These are phyloP conservation scores for Dryococelus australis DNA, from an alignment of 2,888 invertebrate species.

Conservation along the genomic window DNA sequence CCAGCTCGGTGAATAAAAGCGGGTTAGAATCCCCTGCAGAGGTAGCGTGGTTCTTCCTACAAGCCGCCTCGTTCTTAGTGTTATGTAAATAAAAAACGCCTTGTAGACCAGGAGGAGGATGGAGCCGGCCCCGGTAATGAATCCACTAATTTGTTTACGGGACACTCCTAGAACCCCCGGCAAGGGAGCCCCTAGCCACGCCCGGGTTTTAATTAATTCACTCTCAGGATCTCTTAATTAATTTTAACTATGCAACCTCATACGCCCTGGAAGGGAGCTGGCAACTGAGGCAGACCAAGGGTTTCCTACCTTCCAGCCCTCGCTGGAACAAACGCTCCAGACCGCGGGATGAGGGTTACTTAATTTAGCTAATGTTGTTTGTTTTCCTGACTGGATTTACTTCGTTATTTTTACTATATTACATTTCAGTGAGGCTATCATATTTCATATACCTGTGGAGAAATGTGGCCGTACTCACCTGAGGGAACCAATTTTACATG, in stretches of 20 bases:
- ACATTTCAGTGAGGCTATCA: background rate
- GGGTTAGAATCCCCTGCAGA: background rate
- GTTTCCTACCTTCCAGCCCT: background rate
- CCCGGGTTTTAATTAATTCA: background rate
- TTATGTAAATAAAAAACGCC: background rate
- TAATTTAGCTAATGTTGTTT: background rate
- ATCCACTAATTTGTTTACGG: slow-evolving; percentile 16
- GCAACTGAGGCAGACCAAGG: background rate
- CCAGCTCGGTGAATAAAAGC: background rate
- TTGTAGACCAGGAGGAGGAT: background rate
- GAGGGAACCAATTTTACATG: too few species aligned
- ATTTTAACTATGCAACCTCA: slow-evolving; percentile 16
- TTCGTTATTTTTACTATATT: background rate
- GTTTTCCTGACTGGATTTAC: background rate
- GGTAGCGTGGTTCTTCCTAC: too few species aligned
- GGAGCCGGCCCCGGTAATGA: background rate
- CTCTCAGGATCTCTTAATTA: slow-evolving; percentile 16
- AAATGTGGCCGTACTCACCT: too few species aligned
- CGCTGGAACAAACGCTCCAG: background rate
- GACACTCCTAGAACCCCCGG: background rate
- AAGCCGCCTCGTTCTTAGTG: background rate
- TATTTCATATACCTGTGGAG: too few species aligned
- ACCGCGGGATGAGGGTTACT: background rate
- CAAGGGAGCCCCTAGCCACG: background rate
- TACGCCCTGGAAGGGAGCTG: background rate